Conservation (phyloP, 1,140 invertebrate species). For the Bombus sibiricus region DNA sequence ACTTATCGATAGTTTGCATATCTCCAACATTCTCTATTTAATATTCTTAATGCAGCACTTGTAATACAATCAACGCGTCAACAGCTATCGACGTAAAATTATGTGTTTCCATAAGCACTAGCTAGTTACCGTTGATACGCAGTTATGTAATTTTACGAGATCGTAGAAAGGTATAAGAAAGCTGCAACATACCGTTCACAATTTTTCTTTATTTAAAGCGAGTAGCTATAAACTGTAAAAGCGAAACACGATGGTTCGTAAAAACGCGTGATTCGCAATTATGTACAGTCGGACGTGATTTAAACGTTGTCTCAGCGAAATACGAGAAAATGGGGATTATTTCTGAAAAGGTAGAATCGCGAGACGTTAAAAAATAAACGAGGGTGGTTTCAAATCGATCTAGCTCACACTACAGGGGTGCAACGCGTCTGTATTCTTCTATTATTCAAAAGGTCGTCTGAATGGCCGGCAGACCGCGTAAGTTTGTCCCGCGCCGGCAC, state of each 20-base stretch:
- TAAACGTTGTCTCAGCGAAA: not conserved
- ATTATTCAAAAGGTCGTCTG: not conserved
- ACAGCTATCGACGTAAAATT: not conserved
- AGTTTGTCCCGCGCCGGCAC: not conserved
- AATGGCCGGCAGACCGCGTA: not conserved
- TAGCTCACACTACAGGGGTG: not conserved
- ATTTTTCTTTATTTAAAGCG: not conserved
- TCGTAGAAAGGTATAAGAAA: not conserved
- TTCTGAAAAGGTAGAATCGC: not conserved
- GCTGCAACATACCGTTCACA: not conserved
- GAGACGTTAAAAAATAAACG: not conserved
- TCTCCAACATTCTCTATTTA: not conserved
- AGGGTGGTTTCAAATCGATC: not conserved
- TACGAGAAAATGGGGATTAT: not conserved
- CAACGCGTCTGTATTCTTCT: no score
- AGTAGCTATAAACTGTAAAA: not conserved
- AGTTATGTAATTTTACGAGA: not conserved
- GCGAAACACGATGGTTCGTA: no score
- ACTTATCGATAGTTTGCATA: not conserved
- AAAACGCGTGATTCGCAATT: no score
- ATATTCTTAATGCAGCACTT: not conserved
- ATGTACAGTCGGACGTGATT: no score
- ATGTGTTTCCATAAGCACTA: not conserved
- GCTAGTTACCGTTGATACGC: not conserved
- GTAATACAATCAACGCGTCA: constrained; percentile 11